Evolutionary conservation across 2,113 vertebrate species (phyloP), one percentile per base, ranked within the genome.

Genomic region (Antennarius striatus): DNA sequence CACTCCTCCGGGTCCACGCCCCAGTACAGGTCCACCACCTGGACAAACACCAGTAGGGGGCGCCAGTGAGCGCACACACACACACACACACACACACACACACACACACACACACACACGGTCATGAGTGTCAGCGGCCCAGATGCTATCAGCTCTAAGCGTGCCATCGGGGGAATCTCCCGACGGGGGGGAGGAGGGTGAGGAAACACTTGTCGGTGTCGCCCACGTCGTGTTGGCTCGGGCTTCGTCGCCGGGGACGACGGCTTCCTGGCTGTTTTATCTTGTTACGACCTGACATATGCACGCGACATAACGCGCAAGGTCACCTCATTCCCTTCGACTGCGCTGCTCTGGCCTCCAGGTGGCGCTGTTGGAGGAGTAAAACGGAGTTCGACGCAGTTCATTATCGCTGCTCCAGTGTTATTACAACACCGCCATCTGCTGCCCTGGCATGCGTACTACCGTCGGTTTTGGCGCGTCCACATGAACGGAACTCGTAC

Each of bases 21-120:
- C 98, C 98, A 99, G 90, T 99, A 99, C 57, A 99, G 90, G 78
- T 99, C 98, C 84, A 99, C 96, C 60, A 97, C 96, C 98, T 99
- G 86, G 15, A 64, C 36, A 79, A 59, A 79, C 47, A 81, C 45
- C 75, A 17, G 68, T n/a, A 63, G 0, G 7, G 15, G 16, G 4
- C 39, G 10, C 10, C 22, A 22, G 22, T 22, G 22, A 22, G 22
- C 1, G 28, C 17, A 53, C 51, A 53, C 22, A 28, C 15, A 9
- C 4, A 50, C 48, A 17, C 40, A 16, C 17, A 43, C 46, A 17
- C 29, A 28, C 63, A 39, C 52, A 22, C 22, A 22, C 22, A 22
- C 22, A 60, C 59, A 53, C 10, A 40, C 39, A 40, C 39, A 22
- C 22, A 22, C 22, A 22, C 22, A 22, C 22, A 22, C 22, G 22